Percentiles rank a stretch among this genome's conserved stretches.
phyloP scores from a whole-genome alignment of 2,113 vertebrate genomes.

The Pimephales promelas region DNA sequence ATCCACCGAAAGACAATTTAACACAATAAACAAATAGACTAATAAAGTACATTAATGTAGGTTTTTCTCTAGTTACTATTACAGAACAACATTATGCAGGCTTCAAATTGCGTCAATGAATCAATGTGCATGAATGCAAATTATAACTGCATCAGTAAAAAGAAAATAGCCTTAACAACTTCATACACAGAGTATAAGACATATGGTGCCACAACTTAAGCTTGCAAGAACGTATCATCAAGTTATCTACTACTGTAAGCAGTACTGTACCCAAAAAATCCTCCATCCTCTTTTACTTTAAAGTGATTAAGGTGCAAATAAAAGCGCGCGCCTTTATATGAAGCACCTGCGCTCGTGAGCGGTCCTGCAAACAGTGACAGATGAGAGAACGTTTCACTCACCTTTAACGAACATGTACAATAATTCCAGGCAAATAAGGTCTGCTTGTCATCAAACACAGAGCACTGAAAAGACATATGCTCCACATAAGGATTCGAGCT shows the following conservation, averaged over 20 bases:
- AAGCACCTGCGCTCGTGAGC: constrained; percentile 8
- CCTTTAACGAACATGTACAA: constrained; percentile 55
- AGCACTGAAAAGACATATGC: constrained; percentile 31
- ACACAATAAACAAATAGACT: neutral
- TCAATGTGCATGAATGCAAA: neutral
- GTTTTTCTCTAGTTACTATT: neutral
- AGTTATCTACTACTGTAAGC: neutral
- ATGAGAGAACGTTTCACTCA: constrained; percentile 36
- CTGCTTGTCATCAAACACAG: constrained; percentile 38
- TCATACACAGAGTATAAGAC: neutral
- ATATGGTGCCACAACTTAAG: neutral
- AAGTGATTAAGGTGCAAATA: neutral
- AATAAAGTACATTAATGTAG: neutral
- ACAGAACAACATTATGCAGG: neutral
- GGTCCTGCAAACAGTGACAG: neutral
- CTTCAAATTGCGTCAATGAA: neutral
- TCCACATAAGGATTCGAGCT: constrained; percentile 41
- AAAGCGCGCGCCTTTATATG: neutral
- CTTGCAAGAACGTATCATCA: neutral
- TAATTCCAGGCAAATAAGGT: constrained; percentile 29
- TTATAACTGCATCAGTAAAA: neutral
- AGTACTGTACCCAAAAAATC: neutral
- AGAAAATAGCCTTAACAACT: neutral
- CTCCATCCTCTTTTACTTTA: neutral
- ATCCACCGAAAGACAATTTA: neutral